Base-by-base conservation (phyloP, 2,797 vertebrate genomes). In the Phoebastria nigripes region DNA sequence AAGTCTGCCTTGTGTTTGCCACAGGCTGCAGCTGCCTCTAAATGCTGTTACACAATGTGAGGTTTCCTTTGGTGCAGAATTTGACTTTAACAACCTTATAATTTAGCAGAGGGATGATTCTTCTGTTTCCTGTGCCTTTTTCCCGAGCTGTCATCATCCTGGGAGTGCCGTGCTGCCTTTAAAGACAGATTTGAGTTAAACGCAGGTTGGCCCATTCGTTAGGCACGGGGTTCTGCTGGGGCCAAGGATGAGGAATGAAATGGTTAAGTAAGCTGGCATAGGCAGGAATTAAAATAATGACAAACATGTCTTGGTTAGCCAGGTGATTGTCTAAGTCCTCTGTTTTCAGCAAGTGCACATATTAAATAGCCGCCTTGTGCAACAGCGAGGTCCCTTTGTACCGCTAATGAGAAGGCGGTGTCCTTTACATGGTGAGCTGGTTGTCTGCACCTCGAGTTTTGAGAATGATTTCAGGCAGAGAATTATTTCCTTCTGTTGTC, bases 191-290 rank as follows among this genome's bases (percentile, higher is more conserved):
- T 31, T 1, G 0, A 62, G 65, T 73, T 81, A 77, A 63, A 31
- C 1, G 5, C 0, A 5, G 61, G 26, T 66, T 4, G 1, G 54
- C 35, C 54, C 20, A 1, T 61, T 82, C 6, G 1, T 74, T 55
- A 29, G 77, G 39, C 42, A 4, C 26, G 3, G 37, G 4, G 6
- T 70, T 80, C 67, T 76, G 52, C 44, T 42, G 63, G 63, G 69
- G 46, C 33, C 7, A 4, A 25, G 41, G 26, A 3, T 16, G 73
- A 51, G 87, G 74, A 29, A 4, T 9, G 47, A 46, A 42, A 28
- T 13, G 4, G 33, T 37, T 54, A 21, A 63, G 49, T 41, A 39
- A 59, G 18, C 46, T 42, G 39, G 29, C 14, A 19, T 0, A 28
- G 49, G 65, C 33, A 69, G 88, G 77, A n/a, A 47, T 74, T 47